Percentiles rank a stretch among this genome's conserved stretches.
phyloP scores from a whole-genome alignment of 2,888 invertebrate species.

The Melolontha melolontha region DNA sequence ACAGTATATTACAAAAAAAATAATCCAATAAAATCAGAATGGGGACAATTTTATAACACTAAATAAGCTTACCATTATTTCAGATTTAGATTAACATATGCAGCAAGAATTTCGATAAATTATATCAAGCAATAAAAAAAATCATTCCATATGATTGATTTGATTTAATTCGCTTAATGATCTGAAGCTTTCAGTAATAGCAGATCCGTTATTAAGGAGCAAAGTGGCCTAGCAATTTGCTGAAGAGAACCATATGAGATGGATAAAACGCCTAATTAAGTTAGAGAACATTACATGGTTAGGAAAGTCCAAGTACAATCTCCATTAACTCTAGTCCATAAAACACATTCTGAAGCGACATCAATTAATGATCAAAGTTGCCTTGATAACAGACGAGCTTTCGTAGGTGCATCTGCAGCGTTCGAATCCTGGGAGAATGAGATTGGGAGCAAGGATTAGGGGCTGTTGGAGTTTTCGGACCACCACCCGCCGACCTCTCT shows the following conservation, averaged over 20 bases:
- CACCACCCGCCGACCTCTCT: not conserved
- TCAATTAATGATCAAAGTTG: constrained; percentile 58
- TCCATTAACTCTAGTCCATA: constrained; percentile 52
- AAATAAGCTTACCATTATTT: no score
- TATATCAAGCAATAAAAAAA: no score
- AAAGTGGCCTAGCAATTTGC: not conserved
- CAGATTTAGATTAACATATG: no score
- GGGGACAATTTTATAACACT: no score
- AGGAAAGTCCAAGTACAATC: constrained; percentile 50
- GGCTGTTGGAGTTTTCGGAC: constrained; percentile 23
- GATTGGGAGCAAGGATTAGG: constrained; percentile 33
- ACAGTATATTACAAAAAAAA: no score
- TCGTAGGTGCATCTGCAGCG: constrained; percentile 42
- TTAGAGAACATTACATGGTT: constrained; percentile 51
- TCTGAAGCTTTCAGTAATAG: not conserved
- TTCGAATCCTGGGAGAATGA: not conserved
- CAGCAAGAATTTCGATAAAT: no score
- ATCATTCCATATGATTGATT: no score
- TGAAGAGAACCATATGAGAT: constrained; percentile 4
- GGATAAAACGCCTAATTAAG: constrained; percentile 53
- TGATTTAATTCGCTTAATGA: not conserved
- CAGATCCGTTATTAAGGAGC: constrained; percentile 14
- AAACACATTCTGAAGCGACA: constrained; percentile 54
- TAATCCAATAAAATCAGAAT: no score
- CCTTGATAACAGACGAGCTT: constrained; percentile 53